Conservation (phyloP, 2,797 vertebrate species). For the Luscinia luscinia region DNA sequence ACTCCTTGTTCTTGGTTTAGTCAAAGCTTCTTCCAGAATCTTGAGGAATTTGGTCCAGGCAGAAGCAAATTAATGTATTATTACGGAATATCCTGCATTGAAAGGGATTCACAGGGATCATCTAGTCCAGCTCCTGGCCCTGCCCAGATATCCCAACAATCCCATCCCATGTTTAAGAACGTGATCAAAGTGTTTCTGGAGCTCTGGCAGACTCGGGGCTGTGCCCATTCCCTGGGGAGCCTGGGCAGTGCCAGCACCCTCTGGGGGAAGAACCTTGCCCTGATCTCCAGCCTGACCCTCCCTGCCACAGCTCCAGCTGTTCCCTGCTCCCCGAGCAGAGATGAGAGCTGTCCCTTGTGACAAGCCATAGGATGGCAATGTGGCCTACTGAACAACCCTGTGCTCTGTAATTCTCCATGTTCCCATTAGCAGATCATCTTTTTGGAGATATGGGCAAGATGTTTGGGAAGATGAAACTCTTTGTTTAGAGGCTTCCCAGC, state of each 20-base stretch:
- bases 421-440: not conserved
- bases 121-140: accelerated
- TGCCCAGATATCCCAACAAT: not conserved
- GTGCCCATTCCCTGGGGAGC: not conserved
- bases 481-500: not conserved
- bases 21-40: not conserved
- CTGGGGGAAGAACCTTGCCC: not conserved
- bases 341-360: not conserved
- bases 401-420: not conserved
- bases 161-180: not conserved
- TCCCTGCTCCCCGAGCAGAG: not conserved
- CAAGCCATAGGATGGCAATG: accelerated
- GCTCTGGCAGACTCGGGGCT: not conserved
- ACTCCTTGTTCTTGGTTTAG: not conserved
- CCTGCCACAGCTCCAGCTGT: not conserved
- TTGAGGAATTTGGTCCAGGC: not conserved
- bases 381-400: not conserved
- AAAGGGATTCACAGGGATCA: no score
- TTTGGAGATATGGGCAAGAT: not conserved
- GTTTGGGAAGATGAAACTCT: not conserved
- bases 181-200: accelerated
- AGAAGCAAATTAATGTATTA: not conserved
- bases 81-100: not conserved
- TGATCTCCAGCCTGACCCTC: accelerated
- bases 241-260: not conserved